Base-by-base conservation (phyloP, 2,888 invertebrate species). In the Netelia melanura region DNA sequence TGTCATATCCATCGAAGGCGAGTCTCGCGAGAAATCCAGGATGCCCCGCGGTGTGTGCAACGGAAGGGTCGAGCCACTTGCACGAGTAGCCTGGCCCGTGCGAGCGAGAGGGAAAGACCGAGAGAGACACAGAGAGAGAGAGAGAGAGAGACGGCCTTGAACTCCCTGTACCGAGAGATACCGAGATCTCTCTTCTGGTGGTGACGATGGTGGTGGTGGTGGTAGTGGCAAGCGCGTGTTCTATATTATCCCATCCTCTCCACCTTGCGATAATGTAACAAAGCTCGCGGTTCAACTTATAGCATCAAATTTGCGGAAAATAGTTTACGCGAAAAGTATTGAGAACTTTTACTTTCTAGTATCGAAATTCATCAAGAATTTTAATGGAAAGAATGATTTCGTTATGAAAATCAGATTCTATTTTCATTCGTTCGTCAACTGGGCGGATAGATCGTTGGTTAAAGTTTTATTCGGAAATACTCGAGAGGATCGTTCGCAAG, bases 21-120 rank as follows among this genome's bases (percentile, higher is more conserved):
- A 70, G 61, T 78, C 78, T 70, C 78, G 43, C 61, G 78, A 78
- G 78, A 78, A 70, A 70, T 67, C 76, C 56, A 9, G 76, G 56
- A 76, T 76, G 56, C 52, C 30, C 38, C 52, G 23, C 38, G 30
- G 38, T 54, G 38, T 70, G 48, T 23, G 30, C 58, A 78, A 25
- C 61, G 58, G 68, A 38, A 65, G 65, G 64, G 54, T 76, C 68
- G 68, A 44, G 61, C 30, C 38, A 70, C 70, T 61, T 61, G 58
- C 70, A 17, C 30, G 61, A 78, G 48, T 62, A 30, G 61, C 68
- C 30, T 25, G 43, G 38, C 3, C 30, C 2, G 25, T 25, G 25
- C n/a, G 0, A 52, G 52, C 52, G n/a, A 52, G 52, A 56, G 38
- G 14, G 21, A 38, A 30, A n/a, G 61, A 10, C 9, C 3, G 30